Evolutionary conservation across 2,797 vertebrate species (phyloP).

Genomic region (Coregonus suidteri): DNA sequence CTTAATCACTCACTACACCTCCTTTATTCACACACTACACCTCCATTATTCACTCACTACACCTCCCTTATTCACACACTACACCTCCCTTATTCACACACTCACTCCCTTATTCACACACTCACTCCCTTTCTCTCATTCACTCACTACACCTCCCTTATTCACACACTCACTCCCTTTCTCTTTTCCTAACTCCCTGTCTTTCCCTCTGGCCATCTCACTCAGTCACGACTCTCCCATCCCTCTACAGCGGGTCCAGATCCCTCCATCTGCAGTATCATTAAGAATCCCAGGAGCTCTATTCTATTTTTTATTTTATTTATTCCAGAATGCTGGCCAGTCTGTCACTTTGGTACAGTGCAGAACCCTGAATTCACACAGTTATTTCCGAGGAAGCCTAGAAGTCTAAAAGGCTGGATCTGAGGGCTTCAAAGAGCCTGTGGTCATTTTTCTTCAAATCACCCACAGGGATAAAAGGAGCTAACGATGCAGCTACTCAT

Average conservation of each 20-base stretch:
- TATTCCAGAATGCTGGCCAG: background rate
- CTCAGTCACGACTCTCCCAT: background rate
- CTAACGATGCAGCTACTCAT: background rate
- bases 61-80: background rate
- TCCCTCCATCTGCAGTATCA: background rate
- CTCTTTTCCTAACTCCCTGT: background rate
- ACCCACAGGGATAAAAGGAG: slow-evolving; percentile 7
- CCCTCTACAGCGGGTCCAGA: background rate
- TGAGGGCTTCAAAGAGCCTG: slow-evolving; percentile 1
- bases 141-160: no score
- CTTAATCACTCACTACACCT: no score
- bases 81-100: no score
- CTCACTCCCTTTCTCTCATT: no score
- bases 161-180: background rate
- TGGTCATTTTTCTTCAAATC: background rate
- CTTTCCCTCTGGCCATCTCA: background rate
- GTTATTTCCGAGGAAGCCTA: background rate
- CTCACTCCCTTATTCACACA: no score
- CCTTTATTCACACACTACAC: no score
- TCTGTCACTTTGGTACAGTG: background rate
- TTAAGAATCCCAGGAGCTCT: background rate
- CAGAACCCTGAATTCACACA: no score
- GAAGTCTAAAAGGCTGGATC: background rate
- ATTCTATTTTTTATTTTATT: background rate
- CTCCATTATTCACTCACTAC: no score